Evolutionary conservation across 2,888 invertebrate genomes (phyloP).

Genomic region (Pantelozetes paolii): DNA sequence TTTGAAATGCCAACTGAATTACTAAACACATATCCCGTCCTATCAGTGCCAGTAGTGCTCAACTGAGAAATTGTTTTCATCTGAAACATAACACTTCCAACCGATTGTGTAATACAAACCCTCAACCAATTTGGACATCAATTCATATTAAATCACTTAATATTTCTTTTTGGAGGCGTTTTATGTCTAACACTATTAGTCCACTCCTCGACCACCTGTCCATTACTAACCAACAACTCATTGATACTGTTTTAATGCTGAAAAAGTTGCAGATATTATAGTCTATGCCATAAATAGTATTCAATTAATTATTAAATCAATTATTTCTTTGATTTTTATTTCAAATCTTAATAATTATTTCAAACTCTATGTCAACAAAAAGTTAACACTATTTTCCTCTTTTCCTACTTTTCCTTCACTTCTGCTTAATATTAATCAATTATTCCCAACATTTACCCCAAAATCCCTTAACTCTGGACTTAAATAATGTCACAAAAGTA

Average conservation of each 20-base stretch:
- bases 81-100: too few species aligned
- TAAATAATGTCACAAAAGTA: conserved; percentile 25
- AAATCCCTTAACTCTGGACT: not conserved
- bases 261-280: not conserved
- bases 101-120: too few species aligned
- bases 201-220: not conserved
- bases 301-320: too few species aligned
- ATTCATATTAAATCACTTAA: too few species aligned
- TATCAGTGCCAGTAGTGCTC: not conserved
- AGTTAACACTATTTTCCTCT: too few species aligned
- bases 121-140: too few species aligned
- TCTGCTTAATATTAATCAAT: too few species aligned
- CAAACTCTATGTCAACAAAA: not conserved
- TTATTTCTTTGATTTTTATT: not conserved
- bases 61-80: not conserved
- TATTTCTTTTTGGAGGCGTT: not conserved
- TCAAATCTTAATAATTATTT: not conserved
- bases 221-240: not conserved
- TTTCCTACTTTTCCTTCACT: too few species aligned
- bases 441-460: not conserved
- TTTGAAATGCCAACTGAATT: not conserved
- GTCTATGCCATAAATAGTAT: not conserved
- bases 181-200: too few species aligned
- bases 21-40: not conserved
- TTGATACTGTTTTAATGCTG: not conserved